phyloP scores from a whole-genome alignment of 2,113 vertebrate species.

The Eleginops maclovinus region DNA sequence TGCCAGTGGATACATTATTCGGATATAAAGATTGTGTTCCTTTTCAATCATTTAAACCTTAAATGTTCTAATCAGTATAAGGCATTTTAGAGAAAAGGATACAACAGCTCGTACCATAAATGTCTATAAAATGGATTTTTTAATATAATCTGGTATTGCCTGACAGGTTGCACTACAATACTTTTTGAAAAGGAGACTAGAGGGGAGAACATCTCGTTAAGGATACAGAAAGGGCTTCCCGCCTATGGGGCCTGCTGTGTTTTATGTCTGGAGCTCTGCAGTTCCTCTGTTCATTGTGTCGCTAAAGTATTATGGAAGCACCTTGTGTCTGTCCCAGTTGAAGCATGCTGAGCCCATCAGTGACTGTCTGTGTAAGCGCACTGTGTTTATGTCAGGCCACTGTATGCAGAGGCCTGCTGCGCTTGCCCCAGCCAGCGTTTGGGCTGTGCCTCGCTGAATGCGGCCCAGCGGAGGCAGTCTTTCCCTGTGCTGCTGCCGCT shows the following conservation, averaged over 20 bases:
- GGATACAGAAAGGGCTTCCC: conserved; percentile 26
- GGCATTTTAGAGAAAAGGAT: conserved; percentile 1
- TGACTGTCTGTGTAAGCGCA: conserved; percentile 33
- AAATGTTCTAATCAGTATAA: background rate
- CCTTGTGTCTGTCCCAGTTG: conserved; percentile 34
- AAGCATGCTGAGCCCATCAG: conserved; percentile 48
- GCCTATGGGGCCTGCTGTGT: conserved; percentile 47
- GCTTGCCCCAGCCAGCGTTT: conserved; percentile 36
- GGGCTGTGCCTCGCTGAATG: conserved; percentile 62
- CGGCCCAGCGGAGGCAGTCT: conserved; percentile 64
- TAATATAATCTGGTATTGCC: background rate
- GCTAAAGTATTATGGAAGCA: conserved; percentile 29
- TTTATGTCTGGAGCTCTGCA: conserved; percentile 44
- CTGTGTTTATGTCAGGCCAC: conserved; percentile 47
- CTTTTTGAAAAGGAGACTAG: conserved; percentile 14
- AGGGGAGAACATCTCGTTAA: conserved; percentile 46
- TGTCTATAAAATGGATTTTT: background rate
- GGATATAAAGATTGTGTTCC: conserved; percentile 15
- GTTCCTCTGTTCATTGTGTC: conserved; percentile 39
- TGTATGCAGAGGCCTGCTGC: conserved; percentile 56
- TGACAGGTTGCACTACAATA: background rate
- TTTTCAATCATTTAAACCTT: conserved; percentile 39
- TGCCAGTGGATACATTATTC: conserved; percentile 20
- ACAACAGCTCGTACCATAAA: background rate
- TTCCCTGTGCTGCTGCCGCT: conserved; percentile 58